Evolutionary conservation across 2,797 vertebrate species (phyloP), one percentile per base, ranked within the genome.

Genomic region (Nasua narica): DNA sequence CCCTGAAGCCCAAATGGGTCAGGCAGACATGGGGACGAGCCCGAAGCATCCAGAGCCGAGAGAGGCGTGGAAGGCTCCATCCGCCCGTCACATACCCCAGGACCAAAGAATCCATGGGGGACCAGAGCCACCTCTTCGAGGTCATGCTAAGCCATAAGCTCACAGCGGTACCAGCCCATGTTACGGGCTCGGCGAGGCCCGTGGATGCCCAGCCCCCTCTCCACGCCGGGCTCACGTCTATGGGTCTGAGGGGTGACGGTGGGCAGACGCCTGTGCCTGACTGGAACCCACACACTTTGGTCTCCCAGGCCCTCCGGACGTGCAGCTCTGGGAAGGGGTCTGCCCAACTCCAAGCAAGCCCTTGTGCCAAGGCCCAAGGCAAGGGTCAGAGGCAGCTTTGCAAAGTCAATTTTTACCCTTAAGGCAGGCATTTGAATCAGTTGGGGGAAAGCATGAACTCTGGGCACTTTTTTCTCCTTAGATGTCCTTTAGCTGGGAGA

Each of bases 211-310:
- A 5, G 77, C 48, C 13, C 48, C 48, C 48, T 14, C 5, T 3
- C 0, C 19, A 43, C 40, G n/a, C 9, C 1, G 2, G n/a, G 32
- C 74, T 81, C 9, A 18, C 12, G 37, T 67, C 77, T n/a, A 7
- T 0, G 29, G 35, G 27, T n/a, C 52, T 13, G 43, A 52, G 81
- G 12, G 5, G 13, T 0, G 2, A 7, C 0, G 40, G 15, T 5
- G 8, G 21, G 5, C 25, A 7, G 10, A 13, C 54, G 56, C 72
- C 76, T 46, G 19, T 0, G 0, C n/a, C 87, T 43, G 7, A 27
- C 54, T 1, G 23, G 54, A 10, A 1, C 32, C 40, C 15, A 4
- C 7, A 43, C 1, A 6, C 62, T 58, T 6, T 14, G 27, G 50
- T 37, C 32, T 72, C 32, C 48, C 35, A 37, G 16, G n/a, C 46